These are phyloP conservation scores for Pelodiscus sinensis DNA, from an alignment of 2,113 vertebrate genomes.

Conservation along the genomic window DNA sequence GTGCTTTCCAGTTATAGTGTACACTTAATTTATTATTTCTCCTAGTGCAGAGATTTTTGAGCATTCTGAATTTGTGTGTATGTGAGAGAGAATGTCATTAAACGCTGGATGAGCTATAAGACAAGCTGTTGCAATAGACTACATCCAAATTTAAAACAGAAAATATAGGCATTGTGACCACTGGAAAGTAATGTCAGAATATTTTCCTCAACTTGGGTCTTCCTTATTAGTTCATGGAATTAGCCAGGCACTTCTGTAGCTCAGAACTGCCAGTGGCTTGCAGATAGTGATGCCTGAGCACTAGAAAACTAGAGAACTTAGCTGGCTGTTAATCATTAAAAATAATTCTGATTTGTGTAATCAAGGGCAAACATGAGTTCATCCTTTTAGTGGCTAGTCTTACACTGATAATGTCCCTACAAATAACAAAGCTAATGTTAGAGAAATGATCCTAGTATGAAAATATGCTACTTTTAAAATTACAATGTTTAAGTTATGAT, in stretches of 20 bases:
- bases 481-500: fast-evolving
- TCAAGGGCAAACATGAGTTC: background rate
- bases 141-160: background rate
- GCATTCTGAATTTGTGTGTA: background rate
- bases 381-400: background rate
- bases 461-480: background rate
- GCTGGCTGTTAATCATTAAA: slow-evolving; percentile 2
- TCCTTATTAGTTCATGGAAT: background rate
- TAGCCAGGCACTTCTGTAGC: background rate
- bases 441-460: background rate
- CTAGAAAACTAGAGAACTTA: background rate
- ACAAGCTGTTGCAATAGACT: background rate
- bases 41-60: background rate
- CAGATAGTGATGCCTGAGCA: background rate
- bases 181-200: background rate
- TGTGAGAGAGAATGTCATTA: background rate
- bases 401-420: background rate
- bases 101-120: background rate
- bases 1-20: background rate
- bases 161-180: background rate
- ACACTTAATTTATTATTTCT: background rate
- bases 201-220: background rate
- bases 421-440: background rate
- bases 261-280: background rate
- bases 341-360: background rate